phyloP scores from a whole-genome alignment of 2,888 invertebrate genomes.

The Anthoptus insignis region DNA sequence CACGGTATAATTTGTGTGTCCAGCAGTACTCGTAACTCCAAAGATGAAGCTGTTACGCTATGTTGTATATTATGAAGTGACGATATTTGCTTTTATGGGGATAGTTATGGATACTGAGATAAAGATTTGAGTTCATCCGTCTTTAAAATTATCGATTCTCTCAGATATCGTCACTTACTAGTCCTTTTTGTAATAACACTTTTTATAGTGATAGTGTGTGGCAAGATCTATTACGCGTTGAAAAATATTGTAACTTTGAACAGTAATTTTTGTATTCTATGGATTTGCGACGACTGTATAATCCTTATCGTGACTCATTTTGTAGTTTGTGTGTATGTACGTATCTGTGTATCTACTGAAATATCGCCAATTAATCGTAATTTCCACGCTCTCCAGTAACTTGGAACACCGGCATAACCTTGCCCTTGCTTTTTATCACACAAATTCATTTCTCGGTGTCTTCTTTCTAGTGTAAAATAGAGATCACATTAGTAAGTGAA shows the following conservation, averaged over 20 bases:
- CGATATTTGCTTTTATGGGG: conserved; percentile 58
- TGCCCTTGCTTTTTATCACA: conserved; percentile 56
- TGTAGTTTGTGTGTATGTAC: conserved; percentile 85
- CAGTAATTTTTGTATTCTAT: conserved; percentile 61
- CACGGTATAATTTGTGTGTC: conserved; percentile 76
- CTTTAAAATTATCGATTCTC: background rate
- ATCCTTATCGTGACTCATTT: conserved; percentile 80
- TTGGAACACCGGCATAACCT: conserved; percentile 77
- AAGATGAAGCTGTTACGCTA: conserved; percentile 66
- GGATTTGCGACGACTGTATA: conserved; percentile 85
- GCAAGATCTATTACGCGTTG: conserved; percentile 18
- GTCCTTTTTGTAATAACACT: conserved; percentile 13
- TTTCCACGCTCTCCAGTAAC: conserved; percentile 75
- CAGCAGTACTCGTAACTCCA: conserved; percentile 85
- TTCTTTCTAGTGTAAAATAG: conserved; percentile 45
- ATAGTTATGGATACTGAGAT: background rate
- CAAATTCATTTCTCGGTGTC: conserved; percentile 37
- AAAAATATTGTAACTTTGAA: conserved; percentile 20
- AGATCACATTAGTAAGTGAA: conserved; percentile 36
- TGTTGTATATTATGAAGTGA: conserved; percentile 58
- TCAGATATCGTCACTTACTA: conserved; percentile 26
- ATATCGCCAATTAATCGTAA: conserved; percentile 74
- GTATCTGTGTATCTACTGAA: conserved; percentile 83
- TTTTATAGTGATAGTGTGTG: conserved; percentile 16
- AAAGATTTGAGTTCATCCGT: background rate